Conservation (phyloP, 2,797 vertebrate genomes). For the Silurus lanzhouensis region DNA sequence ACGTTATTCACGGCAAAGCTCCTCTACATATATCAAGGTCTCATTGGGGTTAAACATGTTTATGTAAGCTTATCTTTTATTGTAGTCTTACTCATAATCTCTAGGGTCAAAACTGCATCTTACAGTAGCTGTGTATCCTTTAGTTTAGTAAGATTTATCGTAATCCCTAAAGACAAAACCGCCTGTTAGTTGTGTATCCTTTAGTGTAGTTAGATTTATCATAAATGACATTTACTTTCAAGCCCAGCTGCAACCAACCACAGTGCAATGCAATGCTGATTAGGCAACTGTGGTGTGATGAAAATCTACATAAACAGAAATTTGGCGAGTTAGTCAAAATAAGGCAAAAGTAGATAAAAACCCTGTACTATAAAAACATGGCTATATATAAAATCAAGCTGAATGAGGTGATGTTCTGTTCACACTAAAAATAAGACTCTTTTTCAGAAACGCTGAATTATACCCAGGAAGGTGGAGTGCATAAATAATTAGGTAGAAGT, state of each 20-base stretch:
- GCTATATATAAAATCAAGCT: not conserved
- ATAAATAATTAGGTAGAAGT: not conserved
- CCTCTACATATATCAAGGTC: not conserved
- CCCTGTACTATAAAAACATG: not conserved
- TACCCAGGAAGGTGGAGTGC: not conserved
- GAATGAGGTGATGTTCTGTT: not conserved
- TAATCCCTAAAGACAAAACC: not conserved
- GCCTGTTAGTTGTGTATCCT: not conserved
- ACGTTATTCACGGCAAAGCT: constrained; percentile 2
- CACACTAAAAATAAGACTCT: not conserved
- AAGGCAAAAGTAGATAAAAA: not conserved
- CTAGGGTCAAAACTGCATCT: not conserved
- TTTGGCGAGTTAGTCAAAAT: not conserved
- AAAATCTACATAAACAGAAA: not conserved
- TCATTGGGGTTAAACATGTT: not conserved
- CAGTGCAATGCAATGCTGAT: not conserved
- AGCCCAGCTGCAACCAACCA: not conserved
- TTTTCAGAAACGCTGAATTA: not conserved
- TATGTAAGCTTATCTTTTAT: not conserved
- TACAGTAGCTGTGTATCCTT: not conserved
- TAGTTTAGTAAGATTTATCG: not conserved
- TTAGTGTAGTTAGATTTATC: too few species aligned
- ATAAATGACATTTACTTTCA: not conserved
- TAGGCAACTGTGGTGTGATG: not conserved
- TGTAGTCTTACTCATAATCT: not conserved